Evolutionary conservation across 2,888 invertebrate species (phyloP).

Genomic region (Acronicta alni): DNA sequence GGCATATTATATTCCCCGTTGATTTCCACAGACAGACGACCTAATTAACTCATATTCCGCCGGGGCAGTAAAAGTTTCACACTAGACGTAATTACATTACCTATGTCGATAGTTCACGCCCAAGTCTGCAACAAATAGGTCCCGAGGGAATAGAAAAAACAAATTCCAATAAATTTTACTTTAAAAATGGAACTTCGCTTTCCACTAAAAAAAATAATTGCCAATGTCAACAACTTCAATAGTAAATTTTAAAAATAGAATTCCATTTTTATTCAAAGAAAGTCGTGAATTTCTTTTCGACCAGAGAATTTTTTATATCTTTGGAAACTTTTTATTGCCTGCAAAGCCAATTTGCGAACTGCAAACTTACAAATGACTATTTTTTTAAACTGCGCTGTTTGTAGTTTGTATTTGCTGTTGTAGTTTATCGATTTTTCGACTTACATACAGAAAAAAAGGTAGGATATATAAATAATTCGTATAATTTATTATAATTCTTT

Average conservation of each 20-base stretch:
- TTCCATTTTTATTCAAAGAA: not conserved
- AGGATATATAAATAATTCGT: too few species aligned
- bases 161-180: conserved; percentile 30
- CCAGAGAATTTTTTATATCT: too few species aligned
- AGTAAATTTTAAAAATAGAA: not conserved
- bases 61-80: conserved; percentile 14
- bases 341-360: too few species aligned
- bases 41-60: not conserved
- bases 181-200: conserved; percentile 4
- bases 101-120: conserved; percentile 19
- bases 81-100: conserved; percentile 24
- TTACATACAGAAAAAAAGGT: too few species aligned
- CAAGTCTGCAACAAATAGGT: conserved; percentile 24
- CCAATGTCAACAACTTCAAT: not conserved
- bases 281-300: too few species aligned
- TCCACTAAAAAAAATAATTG: not conserved
- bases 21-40: not conserved
- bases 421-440: too few species aligned
- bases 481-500: too few species aligned
- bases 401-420: too few species aligned
- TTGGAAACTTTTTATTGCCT: too few species aligned
- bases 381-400: too few species aligned
- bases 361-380: too few species aligned
- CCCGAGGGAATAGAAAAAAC: conserved; percentile 8
- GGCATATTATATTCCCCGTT: not conserved